Percentiles rank a stretch among this genome's conserved stretches.
These are phyloP conservation scores for Kryptolebias ocellatus DNA, from an alignment of 2,797 vertebrate species.

Conservation along the genomic window DNA sequence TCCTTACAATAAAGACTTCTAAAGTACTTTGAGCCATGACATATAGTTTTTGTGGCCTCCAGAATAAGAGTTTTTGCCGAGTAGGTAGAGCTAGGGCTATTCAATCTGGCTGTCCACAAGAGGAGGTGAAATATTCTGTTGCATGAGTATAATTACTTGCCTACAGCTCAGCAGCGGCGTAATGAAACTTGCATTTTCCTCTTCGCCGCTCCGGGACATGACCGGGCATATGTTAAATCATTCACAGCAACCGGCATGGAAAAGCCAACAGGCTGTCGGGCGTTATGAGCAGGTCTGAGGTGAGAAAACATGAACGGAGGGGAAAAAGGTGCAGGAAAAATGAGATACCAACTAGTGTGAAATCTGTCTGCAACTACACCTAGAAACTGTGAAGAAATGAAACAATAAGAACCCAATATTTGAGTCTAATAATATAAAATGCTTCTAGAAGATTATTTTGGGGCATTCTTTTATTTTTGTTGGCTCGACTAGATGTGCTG, in stretches of 20 bases:
- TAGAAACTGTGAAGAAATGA: conserved; percentile 2
- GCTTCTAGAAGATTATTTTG: too few species aligned
- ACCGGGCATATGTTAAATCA: conserved; percentile 67
- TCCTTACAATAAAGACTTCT: conserved; percentile 36
- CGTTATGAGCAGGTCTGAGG: conserved; percentile 43
- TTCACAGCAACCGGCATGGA: conserved; percentile 48
- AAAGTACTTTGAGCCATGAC: conserved; percentile 30
- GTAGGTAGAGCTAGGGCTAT: conserved; percentile 34
- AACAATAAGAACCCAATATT: conserved; percentile 20
- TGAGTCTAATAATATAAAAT: not conserved
- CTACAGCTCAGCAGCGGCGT: conserved; percentile 55
- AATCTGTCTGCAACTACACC: not conserved
- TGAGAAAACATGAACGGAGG: conserved; percentile 29
- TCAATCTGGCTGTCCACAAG: conserved; percentile 27
- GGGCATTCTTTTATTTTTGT: not conserved
- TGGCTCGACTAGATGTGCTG: not conserved
- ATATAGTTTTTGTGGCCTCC: conserved; percentile 27
- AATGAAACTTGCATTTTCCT: conserved; percentile 60
- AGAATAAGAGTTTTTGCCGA: conserved; percentile 51
- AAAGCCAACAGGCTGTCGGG: conserved; percentile 30
- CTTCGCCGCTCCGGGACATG: conserved; percentile 42
- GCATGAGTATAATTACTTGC: conserved; percentile 64
- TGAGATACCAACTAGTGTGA: not conserved
- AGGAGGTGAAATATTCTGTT: conserved; percentile 42
- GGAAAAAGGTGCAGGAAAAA: not conserved